Base-by-base conservation (phyloP, 2,113 vertebrate species). In the Melanotaenia duboulayi region DNA sequence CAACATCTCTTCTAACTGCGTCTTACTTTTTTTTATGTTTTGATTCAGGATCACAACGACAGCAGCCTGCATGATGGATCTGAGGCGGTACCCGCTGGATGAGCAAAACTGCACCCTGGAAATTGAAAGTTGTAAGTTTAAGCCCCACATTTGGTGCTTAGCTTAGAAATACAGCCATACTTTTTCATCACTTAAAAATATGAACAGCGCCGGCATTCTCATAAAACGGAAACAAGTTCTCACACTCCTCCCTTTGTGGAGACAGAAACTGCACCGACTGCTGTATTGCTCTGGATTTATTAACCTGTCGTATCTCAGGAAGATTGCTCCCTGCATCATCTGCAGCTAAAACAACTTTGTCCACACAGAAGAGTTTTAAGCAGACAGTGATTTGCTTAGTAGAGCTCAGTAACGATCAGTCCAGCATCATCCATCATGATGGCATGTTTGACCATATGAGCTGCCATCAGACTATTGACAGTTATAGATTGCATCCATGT, bases 11-110 rank as follows among this genome's bases (percentile, higher is more conserved):
- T n/a, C 20, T 24, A 59, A 50, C 22, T 20, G 20, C 22, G 46
- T 51, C 46, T 37, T 23, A 17, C 32, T 46, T 23, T 55, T 71
- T 49, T 14, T 55, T 66, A 54, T 55, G 4, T 57, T 92, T 37
- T 70, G 0, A 90, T 94, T 80, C 89, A 99, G 98, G 92, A 99
- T 99, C 93, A 99, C 98, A 23, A 99, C 97, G 0, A 99, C 97
- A 1, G 98, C 98, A 14, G 98, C 98, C 14, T 99, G 98, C 81
- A 99, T 99, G 98, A 99, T 99, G 98, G 98, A 99, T 81, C 94
- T 99, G 87, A 93, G 98, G 89, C 94, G 97, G 79, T 99, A 99
- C 80, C 98, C 98, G 0, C 84, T 99, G 92, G 98, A 95, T 28
- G 95, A 96, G 37, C 95, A 96, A 87, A 99, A 99, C 90, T 99